Evolutionary conservation across 2,113 vertebrate genomes (phyloP), one percentile per base, ranked within the genome.

Genomic region (Gallinago jamesoni): DNA sequence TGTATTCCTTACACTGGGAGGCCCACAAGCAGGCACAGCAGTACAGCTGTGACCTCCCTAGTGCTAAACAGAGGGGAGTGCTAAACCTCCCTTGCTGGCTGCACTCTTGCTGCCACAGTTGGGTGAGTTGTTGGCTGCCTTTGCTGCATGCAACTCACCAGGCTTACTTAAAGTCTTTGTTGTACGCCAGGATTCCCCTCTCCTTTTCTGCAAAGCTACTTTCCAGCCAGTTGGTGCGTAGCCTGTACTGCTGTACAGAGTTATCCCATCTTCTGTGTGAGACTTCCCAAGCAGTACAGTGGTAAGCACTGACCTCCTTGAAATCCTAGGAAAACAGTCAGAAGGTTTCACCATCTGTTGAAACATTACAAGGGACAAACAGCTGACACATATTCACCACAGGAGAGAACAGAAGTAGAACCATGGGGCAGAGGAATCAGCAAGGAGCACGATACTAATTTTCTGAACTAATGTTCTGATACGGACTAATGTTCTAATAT

Each of bases 141-240:
- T 50, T 55, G 50, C 55, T 74, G 37, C 53, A 48, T 9, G 50
- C 12, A 59, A 27, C 37, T 89, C 4, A 1, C 39, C 21, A 2
- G 11, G n/a, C n/a, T 68, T 63, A 30, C 17, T 8, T 39, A 11
- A 63, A 43, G 28, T 21, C 79, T 30, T 35, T 63, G 25, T 3
- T 31, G 14, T 50, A 57, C 0, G 1, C 9, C 33, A 81, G 30
- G n/a, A 30, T 59, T 77, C 4, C 13, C 9, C 1, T 3, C 8
- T 35, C 30, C 17, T 64, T 72, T 76, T 68, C 59, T 48, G 28
- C 23, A 90, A 84, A 72, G 13, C 53, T 84, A 22, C 28, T 53
- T 77, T 68, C 59, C 72, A 45, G 15, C 14, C 37, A 53, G 59
- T 27, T 90, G 64, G 18, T 59, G 31, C 24, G 35, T 45, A 85